These are phyloP conservation scores for Anguilla megastoma DNA, from an alignment of 2,797 vertebrate genomes.

Conservation along the genomic window DNA sequence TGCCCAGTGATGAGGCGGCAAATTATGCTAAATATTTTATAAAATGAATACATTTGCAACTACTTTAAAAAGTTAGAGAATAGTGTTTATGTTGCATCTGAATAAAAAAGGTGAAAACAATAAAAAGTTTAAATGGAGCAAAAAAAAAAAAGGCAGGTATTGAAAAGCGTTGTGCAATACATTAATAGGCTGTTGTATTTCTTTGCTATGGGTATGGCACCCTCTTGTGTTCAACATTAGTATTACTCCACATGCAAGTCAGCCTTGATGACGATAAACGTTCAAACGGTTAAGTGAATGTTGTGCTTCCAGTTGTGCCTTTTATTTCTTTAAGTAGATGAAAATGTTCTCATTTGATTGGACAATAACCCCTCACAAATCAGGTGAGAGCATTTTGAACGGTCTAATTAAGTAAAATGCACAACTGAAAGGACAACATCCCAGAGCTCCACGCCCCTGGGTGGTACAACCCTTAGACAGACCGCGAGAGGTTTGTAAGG, in stretches of 20 bases:
- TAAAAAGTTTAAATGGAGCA: background rate
- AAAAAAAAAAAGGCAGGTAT: background rate
- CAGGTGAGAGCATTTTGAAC: too few relatives aligned
- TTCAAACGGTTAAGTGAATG: too few relatives aligned
- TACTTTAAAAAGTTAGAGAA: background rate
- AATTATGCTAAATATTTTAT: background rate
- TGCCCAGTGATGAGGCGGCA: background rate
- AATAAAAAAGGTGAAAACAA: background rate
- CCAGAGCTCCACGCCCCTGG: too few relatives aligned
- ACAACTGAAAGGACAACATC: too few relatives aligned
- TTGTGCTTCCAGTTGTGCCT: too few relatives aligned
- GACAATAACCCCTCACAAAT: too few relatives aligned
- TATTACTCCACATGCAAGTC: conserved; percentile 16
- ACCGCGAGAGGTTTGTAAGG: background rate
- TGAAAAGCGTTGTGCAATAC: background rate
- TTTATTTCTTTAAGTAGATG: too few relatives aligned
- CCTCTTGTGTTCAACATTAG: conserved; percentile 52
- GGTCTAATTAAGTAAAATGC: too few relatives aligned
- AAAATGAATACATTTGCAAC: background rate
- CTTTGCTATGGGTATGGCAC: conserved; percentile 35
- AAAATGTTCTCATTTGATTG: too few relatives aligned
- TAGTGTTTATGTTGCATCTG: background rate
- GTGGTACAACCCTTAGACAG: background rate
- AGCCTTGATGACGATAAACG: background rate
- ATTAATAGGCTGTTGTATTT: conserved; percentile 10